These are phyloP conservation scores for Theocolax elegans DNA, from an alignment of 1,140 invertebrate species.

Conservation along the genomic window DNA sequence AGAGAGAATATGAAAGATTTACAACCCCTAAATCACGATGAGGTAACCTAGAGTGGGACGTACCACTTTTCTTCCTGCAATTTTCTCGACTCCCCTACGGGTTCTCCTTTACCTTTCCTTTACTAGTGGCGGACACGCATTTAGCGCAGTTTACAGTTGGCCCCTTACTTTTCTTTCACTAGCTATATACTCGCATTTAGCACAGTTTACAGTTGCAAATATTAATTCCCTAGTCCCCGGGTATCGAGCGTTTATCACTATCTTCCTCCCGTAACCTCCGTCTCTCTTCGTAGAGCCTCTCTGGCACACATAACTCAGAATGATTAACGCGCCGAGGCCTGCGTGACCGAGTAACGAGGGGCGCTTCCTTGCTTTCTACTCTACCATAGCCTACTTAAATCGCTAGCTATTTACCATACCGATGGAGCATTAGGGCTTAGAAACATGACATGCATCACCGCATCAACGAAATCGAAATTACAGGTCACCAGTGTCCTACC, in stretches of 20 bases:
- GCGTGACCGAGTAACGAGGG: constrained; percentile 57
- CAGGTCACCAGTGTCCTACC: neutral
- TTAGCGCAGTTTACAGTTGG: constrained; percentile 47
- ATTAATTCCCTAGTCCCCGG: constrained; percentile 50
- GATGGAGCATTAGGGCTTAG: neutral
- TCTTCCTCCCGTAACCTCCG: constrained; percentile 38
- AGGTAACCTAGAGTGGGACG: constrained; percentile 20
- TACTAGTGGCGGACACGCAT: constrained; percentile 30
- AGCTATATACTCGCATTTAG: constrained; percentile 42
- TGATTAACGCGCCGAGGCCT: constrained; percentile 60
- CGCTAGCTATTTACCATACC: constrained; percentile 1
- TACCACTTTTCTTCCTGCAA: constrained; percentile 48
- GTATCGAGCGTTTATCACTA: constrained; percentile 59
- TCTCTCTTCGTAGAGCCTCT: neutral
- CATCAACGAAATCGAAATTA: neutral
- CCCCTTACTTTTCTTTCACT: neutral
- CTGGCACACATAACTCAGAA: constrained; percentile 57
- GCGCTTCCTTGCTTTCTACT: neutral
- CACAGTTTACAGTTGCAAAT: constrained; percentile 53
- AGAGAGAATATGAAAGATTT: constrained; percentile 47
- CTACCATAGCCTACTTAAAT: constrained; percentile 7
- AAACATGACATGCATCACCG: constrained; percentile 9
- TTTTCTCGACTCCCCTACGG: constrained; percentile 42
- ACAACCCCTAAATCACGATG: constrained; percentile 51
- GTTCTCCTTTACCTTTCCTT: constrained; percentile 9